Percentiles rank a stretch among this genome's conserved stretches.
Conservation (phyloP, 2,797 vertebrate species). For the Sebastes taczanowskii region DNA sequence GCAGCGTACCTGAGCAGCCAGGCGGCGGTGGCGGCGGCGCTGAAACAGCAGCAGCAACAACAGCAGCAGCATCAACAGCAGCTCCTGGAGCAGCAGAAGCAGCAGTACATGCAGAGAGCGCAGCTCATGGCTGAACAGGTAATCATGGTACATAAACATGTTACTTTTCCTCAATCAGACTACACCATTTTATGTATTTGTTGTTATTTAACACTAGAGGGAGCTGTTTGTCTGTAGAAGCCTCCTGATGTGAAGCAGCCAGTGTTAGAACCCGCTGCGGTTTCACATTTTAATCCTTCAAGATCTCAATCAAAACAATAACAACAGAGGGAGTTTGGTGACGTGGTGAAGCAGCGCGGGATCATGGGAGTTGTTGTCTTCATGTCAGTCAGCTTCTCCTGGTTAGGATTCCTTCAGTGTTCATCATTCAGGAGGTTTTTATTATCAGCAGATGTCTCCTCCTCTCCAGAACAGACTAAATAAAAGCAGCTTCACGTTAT, state of each 20-base stretch:
- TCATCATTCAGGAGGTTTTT: background rate
- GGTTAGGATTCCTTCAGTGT: background rate
- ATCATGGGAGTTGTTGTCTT: background rate
- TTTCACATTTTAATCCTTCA: background rate
- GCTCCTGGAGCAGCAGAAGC: conserved; percentile 88
- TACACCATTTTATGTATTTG: background rate
- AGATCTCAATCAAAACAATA: too few species aligned
- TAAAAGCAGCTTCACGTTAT: too few species aligned
- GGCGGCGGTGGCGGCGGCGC: conserved; percentile 86
- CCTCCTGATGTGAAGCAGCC: background rate
- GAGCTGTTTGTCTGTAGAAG: background rate
- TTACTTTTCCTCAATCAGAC: background rate
- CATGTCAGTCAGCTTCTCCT: background rate
- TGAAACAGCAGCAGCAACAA: conserved; percentile 88
- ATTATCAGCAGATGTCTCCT: background rate
- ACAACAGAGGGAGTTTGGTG: background rate
- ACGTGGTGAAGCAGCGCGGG: background rate
- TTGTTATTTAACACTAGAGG: background rate
- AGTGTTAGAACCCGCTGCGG: background rate
- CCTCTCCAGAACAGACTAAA: too few species aligned
- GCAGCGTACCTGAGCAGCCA: conserved; percentile 85
- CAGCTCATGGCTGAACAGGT: conserved; percentile 94
- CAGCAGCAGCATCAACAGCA: conserved; percentile 86
- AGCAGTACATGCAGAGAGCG: conserved; percentile 86
- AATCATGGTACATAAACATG: background rate